Evolutionary conservation across 2,113 vertebrate genomes (phyloP), one percentile per base, ranked within the genome.

Genomic region (Amphilophus citrinellus): DNA sequence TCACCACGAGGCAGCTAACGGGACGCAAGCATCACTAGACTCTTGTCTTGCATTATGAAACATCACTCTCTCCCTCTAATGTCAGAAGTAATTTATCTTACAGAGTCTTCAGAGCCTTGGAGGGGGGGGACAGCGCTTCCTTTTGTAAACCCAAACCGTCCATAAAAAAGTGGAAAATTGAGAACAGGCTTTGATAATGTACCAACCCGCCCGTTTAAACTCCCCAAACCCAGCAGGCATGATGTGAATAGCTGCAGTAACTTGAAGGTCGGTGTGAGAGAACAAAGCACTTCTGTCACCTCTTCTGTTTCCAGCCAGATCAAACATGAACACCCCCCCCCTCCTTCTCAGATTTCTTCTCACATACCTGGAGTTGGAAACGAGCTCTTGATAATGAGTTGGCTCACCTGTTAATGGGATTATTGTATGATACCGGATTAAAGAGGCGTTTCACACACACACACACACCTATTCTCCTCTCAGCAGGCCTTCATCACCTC

Each of bases 351-450:
- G 53, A 81, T 20, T 60, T 57, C 35, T 78, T 75, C 80, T 39
- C 79, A 30, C 63, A 53, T n/a, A 47, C 66, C 80, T 22, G 58
- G n/a, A 66, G 60, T 17, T 73, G 80, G 59, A 59, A 80, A 47
- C 59, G 1, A 27, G 81, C 76, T 81, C 76, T 66, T 71, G 88
- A 89, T 91, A 85, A 91, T 87, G 89, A 94, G 65, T 89, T 80
- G 57, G 84, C 85, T 91, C 92, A 93, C 92, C 94, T 96, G 95
- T 85, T 95, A 95, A 96, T 95, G 88, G 89, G 92, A 95, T 96
- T 93, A 95, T 78, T 60, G 42, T 77, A 87, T 88, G 93, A 94
- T 94, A 92, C 42, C 88, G 95, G 94, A 94, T 95, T 92, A 94
- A 91, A 83, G 5, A 1, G 86, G 90, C 47, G 93, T 93, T 91